A percentile compares a stretch with the other conserved stretches of the same genome.
Conservation (phyloP, 2,797 vertebrate genomes). For the Pelodytes ibericus region DNA sequence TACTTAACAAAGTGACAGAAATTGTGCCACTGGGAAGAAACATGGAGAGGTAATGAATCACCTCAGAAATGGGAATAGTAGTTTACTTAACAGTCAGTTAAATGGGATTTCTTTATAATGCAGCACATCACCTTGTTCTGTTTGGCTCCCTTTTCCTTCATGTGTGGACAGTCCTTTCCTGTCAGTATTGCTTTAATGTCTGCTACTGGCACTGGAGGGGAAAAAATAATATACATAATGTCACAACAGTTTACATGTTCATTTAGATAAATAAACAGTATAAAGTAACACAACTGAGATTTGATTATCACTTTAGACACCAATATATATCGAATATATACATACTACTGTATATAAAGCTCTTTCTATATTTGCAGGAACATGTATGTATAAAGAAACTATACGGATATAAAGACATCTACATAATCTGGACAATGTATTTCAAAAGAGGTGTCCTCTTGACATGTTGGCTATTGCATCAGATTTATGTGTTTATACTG, state of each 20-base stretch:
- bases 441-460: too few relatives aligned
- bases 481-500: too few relatives aligned
- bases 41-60: constrained; percentile 19
- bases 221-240: constrained; percentile 25
- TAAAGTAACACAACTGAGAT: too few relatives aligned
- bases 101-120: constrained; percentile 42
- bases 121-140: constrained; percentile 99
- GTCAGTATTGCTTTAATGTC: constrained; percentile 99
- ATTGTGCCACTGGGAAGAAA: constrained; percentile 12
- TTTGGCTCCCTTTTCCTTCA: constrained; percentile 99
- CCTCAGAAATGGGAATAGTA: not conserved
- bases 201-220: constrained; percentile 90
- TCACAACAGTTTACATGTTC: not conserved
- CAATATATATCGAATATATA: not conserved
- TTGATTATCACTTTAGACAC: too few relatives aligned
- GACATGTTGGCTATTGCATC: too few relatives aligned
- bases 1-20: not conserved
- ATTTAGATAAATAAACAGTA: too few relatives aligned
- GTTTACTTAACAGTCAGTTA: constrained; percentile 10
- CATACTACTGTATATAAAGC: too few relatives aligned
- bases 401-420: too few relatives aligned
- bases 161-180: constrained; percentile 98
- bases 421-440: too few relatives aligned
- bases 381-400: too few relatives aligned
- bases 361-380: too few relatives aligned